These are phyloP conservation scores for Cheilosia soror DNA, from an alignment of 2,888 invertebrate genomes.

Conservation along the genomic window DNA sequence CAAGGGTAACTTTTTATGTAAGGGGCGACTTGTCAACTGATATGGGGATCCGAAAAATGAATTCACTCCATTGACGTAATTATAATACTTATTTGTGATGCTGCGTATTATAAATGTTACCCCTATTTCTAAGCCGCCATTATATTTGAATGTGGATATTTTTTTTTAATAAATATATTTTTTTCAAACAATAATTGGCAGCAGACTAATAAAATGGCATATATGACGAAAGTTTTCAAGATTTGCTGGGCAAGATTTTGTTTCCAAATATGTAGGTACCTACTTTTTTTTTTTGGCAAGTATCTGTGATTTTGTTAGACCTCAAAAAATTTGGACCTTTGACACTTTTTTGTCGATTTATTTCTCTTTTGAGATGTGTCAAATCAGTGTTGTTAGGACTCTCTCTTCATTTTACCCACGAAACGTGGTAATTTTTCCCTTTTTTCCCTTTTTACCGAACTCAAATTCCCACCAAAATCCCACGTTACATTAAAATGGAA, in stretches of 20 bases:
- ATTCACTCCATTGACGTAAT: constrained; percentile 35
- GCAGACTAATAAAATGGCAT: not conserved
- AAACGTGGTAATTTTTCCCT: too few relatives aligned
- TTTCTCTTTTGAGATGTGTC: too few relatives aligned
- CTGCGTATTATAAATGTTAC: constrained; percentile 10
- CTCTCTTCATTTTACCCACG: too few relatives aligned
- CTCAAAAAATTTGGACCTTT: too few relatives aligned
- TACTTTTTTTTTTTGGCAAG: not conserved
- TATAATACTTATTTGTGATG: constrained; percentile 32
- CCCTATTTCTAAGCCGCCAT: not conserved
- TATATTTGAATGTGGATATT: not conserved
- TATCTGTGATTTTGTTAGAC: too few relatives aligned
- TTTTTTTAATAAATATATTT: constrained; percentile 7
- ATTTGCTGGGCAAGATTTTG: constrained; percentile 18
- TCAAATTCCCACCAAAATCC: too few relatives aligned
- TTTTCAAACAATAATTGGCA: constrained; percentile 8
- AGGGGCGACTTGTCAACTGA: constrained; percentile 9
- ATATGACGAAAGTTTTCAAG: constrained; percentile 2
- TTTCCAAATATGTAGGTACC: not conserved
- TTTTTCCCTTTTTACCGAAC: too few relatives aligned
- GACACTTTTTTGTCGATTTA: too few relatives aligned
- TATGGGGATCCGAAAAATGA: constrained; percentile 5
- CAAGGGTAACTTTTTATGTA: constrained; percentile 8
- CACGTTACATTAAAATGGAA: too few relatives aligned
- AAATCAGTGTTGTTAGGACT: too few relatives aligned